Percentiles rank a stretch among this genome's conserved stretches.
Evolutionary conservation across 2,113 vertebrate species (phyloP).

Genomic region (Anoplopoma fimbria): DNA sequence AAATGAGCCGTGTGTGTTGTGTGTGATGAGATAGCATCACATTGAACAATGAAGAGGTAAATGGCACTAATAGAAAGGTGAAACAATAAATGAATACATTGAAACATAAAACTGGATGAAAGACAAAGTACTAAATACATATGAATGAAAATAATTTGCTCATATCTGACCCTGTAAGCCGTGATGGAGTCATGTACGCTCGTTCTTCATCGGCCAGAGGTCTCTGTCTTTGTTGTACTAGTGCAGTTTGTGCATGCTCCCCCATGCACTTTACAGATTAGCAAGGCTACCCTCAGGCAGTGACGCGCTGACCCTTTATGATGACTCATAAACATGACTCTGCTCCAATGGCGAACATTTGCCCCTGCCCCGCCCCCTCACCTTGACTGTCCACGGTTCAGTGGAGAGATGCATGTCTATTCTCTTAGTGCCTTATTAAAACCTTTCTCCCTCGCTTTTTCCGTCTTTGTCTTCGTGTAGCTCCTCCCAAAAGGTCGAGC

Average conservation of each 20-base stretch:
- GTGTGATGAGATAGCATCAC: conserved; percentile 9
- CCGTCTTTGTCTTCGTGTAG: conserved; percentile 30
- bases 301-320: conserved; percentile 58
- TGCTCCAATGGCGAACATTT: conserved; percentile 54
- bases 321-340: conserved; percentile 72
- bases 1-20: conserved; percentile 21
- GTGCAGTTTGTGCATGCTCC: conserved; percentile 37
- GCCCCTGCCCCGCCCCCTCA: conserved; percentile 60
- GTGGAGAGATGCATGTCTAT: conserved; percentile 36
- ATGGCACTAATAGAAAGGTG: not conserved
- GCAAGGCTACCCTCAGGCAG: conserved; percentile 46
- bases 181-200: conserved; percentile 3
- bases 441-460: conserved; percentile 14
- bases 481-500: conserved; percentile 58
- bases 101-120: not conserved
- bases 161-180: conserved; percentile 4
- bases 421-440: conserved; percentile 71
- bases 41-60: conserved; percentile 22
- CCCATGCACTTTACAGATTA: conserved; percentile 71
- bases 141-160: not conserved
- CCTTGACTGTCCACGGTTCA: conserved; percentile 50
- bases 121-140: not conserved
- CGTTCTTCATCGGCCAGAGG: conserved; percentile 26
- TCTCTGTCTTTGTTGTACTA: conserved; percentile 14
- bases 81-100: conserved; percentile 16